A percentile compares a stretch with the other conserved stretches of the same genome.
Conservation (phyloP, 2,797 vertebrate genomes). For the Thalassophryne amazonica region DNA sequence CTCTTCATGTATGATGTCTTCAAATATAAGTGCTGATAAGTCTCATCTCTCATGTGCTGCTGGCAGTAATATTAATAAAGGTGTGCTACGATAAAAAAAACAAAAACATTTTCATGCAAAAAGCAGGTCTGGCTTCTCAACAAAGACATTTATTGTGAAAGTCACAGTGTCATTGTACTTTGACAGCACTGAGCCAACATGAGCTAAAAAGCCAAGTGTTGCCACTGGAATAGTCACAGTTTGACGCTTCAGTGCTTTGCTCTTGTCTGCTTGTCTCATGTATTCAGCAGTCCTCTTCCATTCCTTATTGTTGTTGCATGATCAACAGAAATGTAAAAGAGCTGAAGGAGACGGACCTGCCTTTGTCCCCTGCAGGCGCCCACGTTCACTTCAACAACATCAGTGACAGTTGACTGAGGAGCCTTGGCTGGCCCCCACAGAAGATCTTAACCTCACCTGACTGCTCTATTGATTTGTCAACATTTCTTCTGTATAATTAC, state of each 20-base stretch:
- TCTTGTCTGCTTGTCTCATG: slow-evolving; percentile 5
- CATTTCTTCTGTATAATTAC: slow-evolving; percentile 97
- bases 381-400: slow-evolving; percentile 60
- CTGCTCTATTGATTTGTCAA: slow-evolving; percentile 89
- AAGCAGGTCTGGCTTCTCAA: no score
- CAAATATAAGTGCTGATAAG: no score
- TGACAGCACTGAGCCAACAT: no score
- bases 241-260: slow-evolving; percentile 4
- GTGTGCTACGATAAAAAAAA: no score
- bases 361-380: slow-evolving; percentile 50
- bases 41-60: no score
- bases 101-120: no score
- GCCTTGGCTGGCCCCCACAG: slow-evolving; percentile 54
- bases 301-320: slow-evolving; percentile 53
- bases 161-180: no score
- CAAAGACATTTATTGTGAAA: no score
- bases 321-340: slow-evolving; percentile 44
- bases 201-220: no score
- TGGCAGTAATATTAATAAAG: no score
- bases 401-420: slow-evolving; percentile 76
- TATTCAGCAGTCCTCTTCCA: not conserved
- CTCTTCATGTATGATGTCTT: no score
- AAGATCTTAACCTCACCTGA: slow-evolving; percentile 82
- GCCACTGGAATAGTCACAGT: not conserved
- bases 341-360: slow-evolving; percentile 42